phyloP scores from a whole-genome alignment of 2,113 vertebrate species.

The Chionis minor region DNA sequence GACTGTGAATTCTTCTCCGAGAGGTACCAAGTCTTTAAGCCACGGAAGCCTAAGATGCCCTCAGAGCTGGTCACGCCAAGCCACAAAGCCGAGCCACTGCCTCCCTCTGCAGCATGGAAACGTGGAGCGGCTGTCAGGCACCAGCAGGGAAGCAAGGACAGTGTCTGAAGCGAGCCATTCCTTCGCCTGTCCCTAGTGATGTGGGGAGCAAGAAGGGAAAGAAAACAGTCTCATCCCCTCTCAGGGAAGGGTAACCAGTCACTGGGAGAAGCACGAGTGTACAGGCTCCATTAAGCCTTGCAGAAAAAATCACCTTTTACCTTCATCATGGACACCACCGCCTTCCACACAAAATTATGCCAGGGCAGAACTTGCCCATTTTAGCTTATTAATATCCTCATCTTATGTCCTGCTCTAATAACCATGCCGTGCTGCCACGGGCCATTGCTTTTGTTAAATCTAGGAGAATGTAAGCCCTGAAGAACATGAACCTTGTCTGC shows the following conservation, averaged over 20 bases:
- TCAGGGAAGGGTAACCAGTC: neutral
- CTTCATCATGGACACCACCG: neutral
- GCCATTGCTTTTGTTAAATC: neutral
- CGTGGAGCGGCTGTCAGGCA: neutral
- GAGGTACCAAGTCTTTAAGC: neutral
- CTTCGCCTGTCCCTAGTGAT: neutral
- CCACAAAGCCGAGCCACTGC: neutral
- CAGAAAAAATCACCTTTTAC: neutral
- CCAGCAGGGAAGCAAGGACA: neutral
- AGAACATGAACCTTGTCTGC: neutral
- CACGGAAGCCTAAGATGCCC: neutral
- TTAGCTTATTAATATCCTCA: neutral
- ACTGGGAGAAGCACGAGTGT: neutral
- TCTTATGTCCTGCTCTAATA: neutral
- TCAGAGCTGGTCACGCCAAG: neutral
- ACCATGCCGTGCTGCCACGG: neutral
- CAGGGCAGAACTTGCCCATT: neutral
- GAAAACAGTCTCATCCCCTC: neutral
- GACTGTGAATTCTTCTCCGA: neutral
- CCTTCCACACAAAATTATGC: neutral
- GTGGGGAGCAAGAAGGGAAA: neutral
- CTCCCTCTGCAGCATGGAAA: neutral
- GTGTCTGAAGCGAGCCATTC: neutral
- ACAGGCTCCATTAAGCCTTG: neutral
- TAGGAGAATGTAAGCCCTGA: neutral